Percentiles rank a stretch among this genome's conserved stretches.
Conservation (phyloP, 1,140 invertebrate genomes). For the Maniola jurtina region DNA sequence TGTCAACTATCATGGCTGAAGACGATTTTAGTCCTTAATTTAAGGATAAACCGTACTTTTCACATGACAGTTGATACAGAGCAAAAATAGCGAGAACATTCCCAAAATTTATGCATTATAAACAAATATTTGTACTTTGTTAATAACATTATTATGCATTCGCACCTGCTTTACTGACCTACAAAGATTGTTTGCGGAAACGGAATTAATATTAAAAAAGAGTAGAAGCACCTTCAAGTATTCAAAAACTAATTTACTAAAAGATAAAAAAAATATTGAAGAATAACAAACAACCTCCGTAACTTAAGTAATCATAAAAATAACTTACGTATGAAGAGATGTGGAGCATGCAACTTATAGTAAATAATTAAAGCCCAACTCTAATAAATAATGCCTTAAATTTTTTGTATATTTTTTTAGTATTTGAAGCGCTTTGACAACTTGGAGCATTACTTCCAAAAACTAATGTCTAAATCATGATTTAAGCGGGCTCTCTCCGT, state of each 20-base stretch:
- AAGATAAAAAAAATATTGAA: background rate
- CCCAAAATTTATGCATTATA: too few relatives aligned
- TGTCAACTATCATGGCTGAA: too few relatives aligned
- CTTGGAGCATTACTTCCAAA: too few relatives aligned
- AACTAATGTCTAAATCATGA: too few relatives aligned
- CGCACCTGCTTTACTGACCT: slow-evolving; percentile 24
- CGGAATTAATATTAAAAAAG: slow-evolving; percentile 15
- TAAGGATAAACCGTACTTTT: too few relatives aligned
- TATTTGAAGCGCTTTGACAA: too few relatives aligned
- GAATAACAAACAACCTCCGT: slow-evolving; percentile 33
- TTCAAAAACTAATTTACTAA: slow-evolving; percentile 12
- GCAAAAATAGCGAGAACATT: too few relatives aligned
- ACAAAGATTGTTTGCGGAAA: slow-evolving; percentile 28
- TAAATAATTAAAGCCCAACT: slow-evolving; percentile 36
- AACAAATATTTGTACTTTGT: background rate
- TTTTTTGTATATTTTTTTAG: background rate
- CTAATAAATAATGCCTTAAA: slow-evolving; percentile 41
- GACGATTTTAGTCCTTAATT: too few relatives aligned
- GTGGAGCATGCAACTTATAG: slow-evolving; percentile 51
- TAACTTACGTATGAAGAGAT: slow-evolving; percentile 43
- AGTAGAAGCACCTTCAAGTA: slow-evolving; percentile 15
- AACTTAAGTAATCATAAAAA: slow-evolving; percentile 36
- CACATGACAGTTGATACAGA: too few relatives aligned
- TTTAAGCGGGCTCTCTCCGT: too few relatives aligned
- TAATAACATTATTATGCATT: background rate